Conservation (phyloP, 2,113 vertebrate genomes). For the Zosterops hypoxanthus region DNA sequence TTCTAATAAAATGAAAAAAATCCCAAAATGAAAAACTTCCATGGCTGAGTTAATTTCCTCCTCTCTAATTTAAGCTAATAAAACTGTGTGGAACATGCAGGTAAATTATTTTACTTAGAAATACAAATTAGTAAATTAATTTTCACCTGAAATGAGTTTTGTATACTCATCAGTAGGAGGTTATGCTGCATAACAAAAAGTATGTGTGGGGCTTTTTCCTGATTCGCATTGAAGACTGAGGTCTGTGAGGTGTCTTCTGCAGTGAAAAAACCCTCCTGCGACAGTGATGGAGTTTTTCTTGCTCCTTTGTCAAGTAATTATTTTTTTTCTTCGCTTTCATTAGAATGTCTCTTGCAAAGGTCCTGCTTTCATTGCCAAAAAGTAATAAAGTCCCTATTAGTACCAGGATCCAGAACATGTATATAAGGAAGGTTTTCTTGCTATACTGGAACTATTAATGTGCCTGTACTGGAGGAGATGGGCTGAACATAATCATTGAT, state of each 20-base stretch:
- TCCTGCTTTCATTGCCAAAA: neutral
- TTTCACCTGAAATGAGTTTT: neutral
- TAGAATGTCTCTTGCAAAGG: neutral
- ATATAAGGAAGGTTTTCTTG: neutral
- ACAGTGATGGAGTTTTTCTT: neutral
- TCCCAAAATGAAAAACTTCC: neutral
- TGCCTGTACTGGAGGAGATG: neutral
- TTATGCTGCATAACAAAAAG: neutral
- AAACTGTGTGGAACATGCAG: neutral
- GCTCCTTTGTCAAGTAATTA: neutral
- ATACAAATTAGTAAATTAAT: neutral
- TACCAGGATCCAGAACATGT: neutral
- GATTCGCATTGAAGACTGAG: neutral
- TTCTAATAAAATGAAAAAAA: neutral
- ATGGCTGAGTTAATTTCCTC: neutral
- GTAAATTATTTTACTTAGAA: neutral
- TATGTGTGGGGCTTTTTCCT: neutral
- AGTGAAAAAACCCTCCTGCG: neutral
- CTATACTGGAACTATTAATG: neutral
- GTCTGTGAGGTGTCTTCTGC: neutral
- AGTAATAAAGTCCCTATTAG: neutral
- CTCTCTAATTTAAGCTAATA: neutral
- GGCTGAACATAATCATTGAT: neutral
- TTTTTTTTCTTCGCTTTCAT: neutral
- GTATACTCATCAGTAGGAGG: neutral